Conservation (phyloP, 1,140 invertebrate genomes). For the Bombus picipes region DNA sequence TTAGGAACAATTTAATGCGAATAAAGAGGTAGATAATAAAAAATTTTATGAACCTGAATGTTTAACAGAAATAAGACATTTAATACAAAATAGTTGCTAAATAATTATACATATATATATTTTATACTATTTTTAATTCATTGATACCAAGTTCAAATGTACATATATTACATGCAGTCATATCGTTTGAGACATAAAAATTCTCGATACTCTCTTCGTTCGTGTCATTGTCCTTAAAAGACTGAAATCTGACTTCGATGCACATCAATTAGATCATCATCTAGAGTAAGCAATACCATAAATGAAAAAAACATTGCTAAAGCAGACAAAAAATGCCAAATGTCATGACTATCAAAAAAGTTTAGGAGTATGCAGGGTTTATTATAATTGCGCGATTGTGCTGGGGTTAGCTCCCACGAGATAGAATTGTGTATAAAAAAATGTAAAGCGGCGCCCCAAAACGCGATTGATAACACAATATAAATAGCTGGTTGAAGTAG, state of each 20-base stretch:
- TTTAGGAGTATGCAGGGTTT: constrained; percentile 88
- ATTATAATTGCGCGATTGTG: constrained; percentile 90
- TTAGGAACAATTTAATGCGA: constrained; percentile 28
- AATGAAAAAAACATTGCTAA: constrained; percentile 94
- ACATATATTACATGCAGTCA: constrained; percentile 22
- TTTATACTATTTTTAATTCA: constrained; percentile 51
- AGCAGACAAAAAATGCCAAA: constrained; percentile 95
- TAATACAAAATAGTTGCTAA: constrained; percentile 48
- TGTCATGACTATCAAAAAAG: constrained; percentile 94
- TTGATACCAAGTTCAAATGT: constrained; percentile 32
- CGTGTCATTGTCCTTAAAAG: constrained; percentile 84
- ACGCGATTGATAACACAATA: constrained; percentile 85
- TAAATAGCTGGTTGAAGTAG: constrained; percentile 85
- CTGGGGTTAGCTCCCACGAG: constrained; percentile 91
- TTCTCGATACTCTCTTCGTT: constrained; percentile 65
- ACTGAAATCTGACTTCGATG: constrained; percentile 89
- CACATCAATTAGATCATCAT: constrained; percentile 88
- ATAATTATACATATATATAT: constrained; percentile 50
- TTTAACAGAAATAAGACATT: constrained; percentile 24
- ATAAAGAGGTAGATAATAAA: constrained; percentile 21
- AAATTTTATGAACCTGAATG: constrained; percentile 21
- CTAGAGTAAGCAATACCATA: constrained; percentile 91
- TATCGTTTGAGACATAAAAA: constrained; percentile 44
- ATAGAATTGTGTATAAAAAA: constrained; percentile 91
- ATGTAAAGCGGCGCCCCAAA: constrained; percentile 88